Evolutionary conservation across 2,888 invertebrate genomes (phyloP), one percentile per base, ranked within the genome.

Genomic region (Yponomeuta plumbellus): DNA sequence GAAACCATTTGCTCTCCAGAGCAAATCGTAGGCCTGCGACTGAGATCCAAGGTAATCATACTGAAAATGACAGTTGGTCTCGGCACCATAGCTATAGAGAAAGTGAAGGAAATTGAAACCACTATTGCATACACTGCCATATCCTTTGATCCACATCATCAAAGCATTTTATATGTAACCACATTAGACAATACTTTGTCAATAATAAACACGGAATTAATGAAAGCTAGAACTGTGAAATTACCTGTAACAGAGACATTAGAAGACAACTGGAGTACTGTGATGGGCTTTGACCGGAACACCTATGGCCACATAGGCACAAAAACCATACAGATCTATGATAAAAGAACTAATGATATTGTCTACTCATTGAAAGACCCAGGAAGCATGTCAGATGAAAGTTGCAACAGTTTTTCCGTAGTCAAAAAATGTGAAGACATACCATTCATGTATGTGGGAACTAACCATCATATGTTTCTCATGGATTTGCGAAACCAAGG

Each of bases 211-310:
- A 69, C 88, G 68, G 87, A 88, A 26, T 80, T 86, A 71, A 75
- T 90, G 76, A 79, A 79, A 0, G 80, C 80, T 1, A 77, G 79
- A 67, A 85, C 72, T 69, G 74, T 86, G 20, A 79, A 82, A 59
- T 70, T 88, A 70, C 75, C 76, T 0, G 79, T 77, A 40, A 69
- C 76, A 2, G 70, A 70, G 11, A 72, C 77, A 11, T 70, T 83
- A 57, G 68, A 80, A 0, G 77, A 92, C 70, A 89, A 91, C 71
- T 91, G 90, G 88, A 87, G 80, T 66, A 77, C 80, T 1, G 85
- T 92, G 0, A 72, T 85, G n/a, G 80, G 84, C 39, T 76, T 79
- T 0, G 84, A 86, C 57, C 75, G 85, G 61, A 74, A 76, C 1
- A 80, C 77, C 66, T 89, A 83, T 65, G 76, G 83, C 17, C 86